Conservation (phyloP, 2,797 vertebrate species). For the Chloroceryle amazona region DNA sequence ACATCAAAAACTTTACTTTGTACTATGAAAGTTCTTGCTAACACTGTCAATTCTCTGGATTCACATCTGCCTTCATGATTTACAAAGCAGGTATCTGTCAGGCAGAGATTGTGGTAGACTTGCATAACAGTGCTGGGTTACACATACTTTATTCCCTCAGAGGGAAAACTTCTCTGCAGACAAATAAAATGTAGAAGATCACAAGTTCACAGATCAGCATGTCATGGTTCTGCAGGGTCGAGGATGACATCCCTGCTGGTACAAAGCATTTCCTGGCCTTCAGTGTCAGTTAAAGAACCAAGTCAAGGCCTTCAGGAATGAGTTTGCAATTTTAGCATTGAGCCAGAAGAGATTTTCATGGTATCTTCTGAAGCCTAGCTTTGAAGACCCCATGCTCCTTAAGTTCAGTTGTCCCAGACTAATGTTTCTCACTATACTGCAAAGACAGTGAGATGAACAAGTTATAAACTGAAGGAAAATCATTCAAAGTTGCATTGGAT, state of each 20-base stretch:
- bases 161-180: neutral
- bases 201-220: neutral
- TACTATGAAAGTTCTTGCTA: neutral
- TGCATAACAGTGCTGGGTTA: neutral
- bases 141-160: neutral
- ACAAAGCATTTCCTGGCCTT: neutral
- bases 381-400: neutral
- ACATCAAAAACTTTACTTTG: neutral
- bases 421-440: neutral
- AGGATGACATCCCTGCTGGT: neutral
- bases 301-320: neutral
- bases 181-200: neutral
- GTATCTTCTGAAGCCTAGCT: neutral
- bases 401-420: neutral
- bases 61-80: neutral
- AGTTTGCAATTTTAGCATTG: neutral
- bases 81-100: neutral
- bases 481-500: neutral
- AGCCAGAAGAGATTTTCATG: neutral
- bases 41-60: neutral
- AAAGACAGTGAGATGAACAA: neutral
- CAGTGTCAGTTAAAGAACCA: neutral
- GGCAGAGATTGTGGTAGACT: neutral
- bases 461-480: neutral
- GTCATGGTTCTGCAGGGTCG: neutral